A percentile compares a stretch with the other conserved stretches of the same genome.
These are phyloP conservation scores for Diachasma alloeum DNA, from an alignment of 1,140 invertebrate species.

Conservation along the genomic window DNA sequence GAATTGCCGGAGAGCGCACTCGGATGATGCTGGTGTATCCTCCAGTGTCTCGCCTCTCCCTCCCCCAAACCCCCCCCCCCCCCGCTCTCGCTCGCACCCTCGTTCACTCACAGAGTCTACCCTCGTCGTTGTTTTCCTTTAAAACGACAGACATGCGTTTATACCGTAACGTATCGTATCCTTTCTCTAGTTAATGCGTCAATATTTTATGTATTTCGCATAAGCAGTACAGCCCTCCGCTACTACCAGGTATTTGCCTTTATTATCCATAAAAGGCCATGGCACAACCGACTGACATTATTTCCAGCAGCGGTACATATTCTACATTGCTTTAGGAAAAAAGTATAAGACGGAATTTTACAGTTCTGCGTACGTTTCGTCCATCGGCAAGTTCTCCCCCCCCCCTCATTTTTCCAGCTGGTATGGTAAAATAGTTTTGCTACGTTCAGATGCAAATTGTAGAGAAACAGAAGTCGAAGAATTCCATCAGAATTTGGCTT, in stretches of 20 bases:
- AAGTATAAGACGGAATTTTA: background rate
- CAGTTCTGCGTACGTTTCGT: background rate
- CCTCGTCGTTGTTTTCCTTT: background rate
- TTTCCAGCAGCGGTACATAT: background rate
- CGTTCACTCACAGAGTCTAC: background rate
- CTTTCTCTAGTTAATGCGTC: conserved; percentile 4
- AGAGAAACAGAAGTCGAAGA: too few relatives aligned
- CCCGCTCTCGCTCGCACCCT: background rate
- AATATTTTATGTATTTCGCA: conserved; percentile 10
- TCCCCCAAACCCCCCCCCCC: background rate
- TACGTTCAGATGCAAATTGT: too few relatives aligned
- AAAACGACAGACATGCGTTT: background rate
- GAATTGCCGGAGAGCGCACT: background rate
- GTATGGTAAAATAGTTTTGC: background rate
- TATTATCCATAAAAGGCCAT: conserved; percentile 11
- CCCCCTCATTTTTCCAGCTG: background rate
- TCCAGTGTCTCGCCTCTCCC: conserved; percentile 7
- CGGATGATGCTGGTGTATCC: conserved; percentile 4
- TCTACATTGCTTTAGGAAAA: background rate
- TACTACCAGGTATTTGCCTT: background rate
- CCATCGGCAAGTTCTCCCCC: background rate
- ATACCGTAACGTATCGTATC: background rate
- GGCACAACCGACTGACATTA: background rate
- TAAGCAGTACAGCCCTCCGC: background rate
- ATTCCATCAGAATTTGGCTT: too few relatives aligned